Base-by-base conservation (phyloP, 2,113 vertebrate species). In the Grammomys surdaster region DNA sequence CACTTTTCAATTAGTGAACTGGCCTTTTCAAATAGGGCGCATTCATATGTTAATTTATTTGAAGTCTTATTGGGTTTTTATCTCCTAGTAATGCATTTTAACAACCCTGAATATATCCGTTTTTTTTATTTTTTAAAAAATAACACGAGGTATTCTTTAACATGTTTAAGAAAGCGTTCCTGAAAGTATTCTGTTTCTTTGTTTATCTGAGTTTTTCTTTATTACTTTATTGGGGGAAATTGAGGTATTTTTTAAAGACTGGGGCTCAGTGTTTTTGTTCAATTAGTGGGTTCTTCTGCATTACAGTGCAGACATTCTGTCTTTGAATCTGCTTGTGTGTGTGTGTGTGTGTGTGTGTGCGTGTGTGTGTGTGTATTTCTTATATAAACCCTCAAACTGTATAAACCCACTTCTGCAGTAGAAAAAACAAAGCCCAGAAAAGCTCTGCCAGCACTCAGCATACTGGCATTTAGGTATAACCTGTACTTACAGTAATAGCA, bases 31-130 rank as follows among this genome's bases (percentile, higher is more conserved):
- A 88, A 73, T 90, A 93, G 72, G 6, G 87, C 87, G 1, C 67
- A 67, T 86, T 95, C 88, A 85, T 70, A 20, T 95, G 28, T 91
- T 82, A 60, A 93, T 96, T 87, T 96, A 76, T 88, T 95, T 75
- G 10, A 95, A 82, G 5, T 63, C 33, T 76, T 73, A 54, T 69
- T 81, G 87, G n/a, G 17, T 73, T 95, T 90, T 90, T 73, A 33
- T 93, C 19, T 96, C 87, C 75, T 88, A 48, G 13, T 87, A 75
- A 81, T 80, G 0, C 63, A 73, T 87, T 78, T 93, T 78, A 90
- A 73, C n/a, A 48, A 87, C 48, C 46, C 36, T 58, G 26, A 82
- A 54, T 89, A 65, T 89, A n/a, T 76, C 33, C 70, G 40, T n/a
- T 76, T 11, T 33, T 48, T 33, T 54, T 19, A 70, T 96, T 48